Evolutionary conservation across 2,888 invertebrate genomes (phyloP).

Genomic region (Anarsia innoxiella): DNA sequence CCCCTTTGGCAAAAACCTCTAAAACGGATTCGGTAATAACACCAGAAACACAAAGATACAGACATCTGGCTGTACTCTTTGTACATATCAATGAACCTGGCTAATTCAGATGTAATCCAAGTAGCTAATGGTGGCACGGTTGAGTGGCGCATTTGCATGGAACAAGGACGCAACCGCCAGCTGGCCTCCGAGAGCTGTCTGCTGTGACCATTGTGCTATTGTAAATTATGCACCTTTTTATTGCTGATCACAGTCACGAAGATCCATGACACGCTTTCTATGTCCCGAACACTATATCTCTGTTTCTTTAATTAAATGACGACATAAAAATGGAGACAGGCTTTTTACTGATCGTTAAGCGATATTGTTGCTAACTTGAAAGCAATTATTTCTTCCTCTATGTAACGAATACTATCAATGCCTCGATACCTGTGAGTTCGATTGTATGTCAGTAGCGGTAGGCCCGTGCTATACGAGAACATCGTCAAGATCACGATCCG

Average conservation of each 20-base stretch:
- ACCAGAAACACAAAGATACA: too few species aligned
- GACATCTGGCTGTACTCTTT: too few species aligned
- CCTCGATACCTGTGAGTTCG: slow-evolving; percentile 11
- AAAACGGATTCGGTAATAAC: too few species aligned
- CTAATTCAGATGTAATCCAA: slow-evolving; percentile 5
- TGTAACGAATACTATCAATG: slow-evolving; percentile 9
- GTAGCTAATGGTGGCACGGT: slow-evolving; percentile 24
- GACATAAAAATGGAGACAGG: too few species aligned
- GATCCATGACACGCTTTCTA: slow-evolving; percentile 60
- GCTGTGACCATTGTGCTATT: slow-evolving; percentile 44
- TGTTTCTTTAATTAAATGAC: slow-evolving; percentile 12
- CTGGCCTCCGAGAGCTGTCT: slow-evolving; percentile 43
- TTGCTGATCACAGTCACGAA: slow-evolving; percentile 34
- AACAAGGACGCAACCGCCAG: slow-evolving; percentile 39
- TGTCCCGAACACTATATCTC: slow-evolving; percentile 25
- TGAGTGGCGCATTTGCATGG: slow-evolving; percentile 32
- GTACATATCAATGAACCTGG: too few species aligned
- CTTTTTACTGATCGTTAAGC: too few species aligned
- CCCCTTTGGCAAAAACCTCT: too few species aligned
- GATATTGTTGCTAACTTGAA: not conserved
- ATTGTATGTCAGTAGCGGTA: slow-evolving; percentile 6
- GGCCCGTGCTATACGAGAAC: slow-evolving; percentile 20
- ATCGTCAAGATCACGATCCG: slow-evolving; percentile 36
- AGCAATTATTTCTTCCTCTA: slow-evolving; percentile 1
- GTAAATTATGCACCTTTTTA: slow-evolving; percentile 54